These are phyloP conservation scores for Motacilla tschutschensis DNA, from an alignment of 2,113 vertebrate genomes.

Conservation along the genomic window DNA sequence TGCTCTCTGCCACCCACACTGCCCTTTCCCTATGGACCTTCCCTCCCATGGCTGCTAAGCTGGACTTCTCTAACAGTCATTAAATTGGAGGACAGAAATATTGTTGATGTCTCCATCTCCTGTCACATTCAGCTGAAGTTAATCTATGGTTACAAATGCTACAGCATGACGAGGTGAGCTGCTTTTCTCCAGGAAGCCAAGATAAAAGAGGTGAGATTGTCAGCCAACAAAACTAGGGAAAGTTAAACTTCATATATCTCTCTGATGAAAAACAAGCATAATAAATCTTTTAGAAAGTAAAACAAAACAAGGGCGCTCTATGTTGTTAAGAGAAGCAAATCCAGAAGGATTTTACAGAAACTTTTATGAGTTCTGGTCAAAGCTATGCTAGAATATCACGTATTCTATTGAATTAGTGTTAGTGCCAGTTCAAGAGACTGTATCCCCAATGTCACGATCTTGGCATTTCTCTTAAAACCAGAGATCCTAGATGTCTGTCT, in stretches of 20 bases:
- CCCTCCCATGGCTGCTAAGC: background rate
- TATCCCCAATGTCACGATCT: background rate
- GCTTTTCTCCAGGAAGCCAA: constrained; percentile 21
- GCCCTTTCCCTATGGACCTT: background rate
- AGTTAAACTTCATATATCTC: constrained; percentile 43
- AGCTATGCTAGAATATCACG: background rate
- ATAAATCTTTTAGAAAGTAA: constrained; percentile 49
- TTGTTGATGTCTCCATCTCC: background rate
- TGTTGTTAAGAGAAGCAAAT: constrained; percentile 27
- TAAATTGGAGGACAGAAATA: background rate
- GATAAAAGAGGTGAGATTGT: constrained; percentile 53
- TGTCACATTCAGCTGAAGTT: background rate
- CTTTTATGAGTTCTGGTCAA: constrained; percentile 27
- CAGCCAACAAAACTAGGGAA: constrained; percentile 52
- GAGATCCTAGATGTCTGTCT: background rate
- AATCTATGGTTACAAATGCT: constrained; percentile 10
- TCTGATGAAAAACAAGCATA: constrained; percentile 46
- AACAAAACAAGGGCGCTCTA: constrained; percentile 24
- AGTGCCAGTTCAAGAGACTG: background rate
- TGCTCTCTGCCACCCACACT: background rate
- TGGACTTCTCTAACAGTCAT: background rate
- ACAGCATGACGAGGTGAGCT: constrained; percentile 24
- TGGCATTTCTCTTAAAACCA: constrained; percentile 31
- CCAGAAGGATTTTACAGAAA: constrained; percentile 15
- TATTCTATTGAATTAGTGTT: background rate